Conservation (phyloP, 2,113 vertebrate species). For the Urocitellus parryii region DNA sequence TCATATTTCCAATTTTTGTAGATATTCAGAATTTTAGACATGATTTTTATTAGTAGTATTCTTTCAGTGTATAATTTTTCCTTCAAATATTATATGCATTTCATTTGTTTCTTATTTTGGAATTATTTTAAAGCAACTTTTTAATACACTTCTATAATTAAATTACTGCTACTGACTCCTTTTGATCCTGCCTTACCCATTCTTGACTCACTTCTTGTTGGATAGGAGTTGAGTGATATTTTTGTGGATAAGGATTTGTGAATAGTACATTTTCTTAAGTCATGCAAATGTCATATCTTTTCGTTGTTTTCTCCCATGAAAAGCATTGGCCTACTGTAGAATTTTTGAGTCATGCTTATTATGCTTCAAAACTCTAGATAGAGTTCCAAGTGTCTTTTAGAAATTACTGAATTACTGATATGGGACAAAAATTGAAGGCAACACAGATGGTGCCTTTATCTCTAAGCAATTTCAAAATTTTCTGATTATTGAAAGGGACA, state of each 20-base stretch:
- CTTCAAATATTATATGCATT: neutral
- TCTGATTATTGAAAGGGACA: too few relatives aligned
- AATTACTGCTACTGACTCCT: neutral
- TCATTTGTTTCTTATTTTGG: neutral
- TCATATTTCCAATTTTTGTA: neutral
- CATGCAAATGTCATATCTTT: neutral
- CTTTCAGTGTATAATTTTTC: neutral
- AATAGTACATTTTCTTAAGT: neutral
- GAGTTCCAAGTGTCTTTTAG: neutral
- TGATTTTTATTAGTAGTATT: neutral
- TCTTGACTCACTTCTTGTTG: neutral
- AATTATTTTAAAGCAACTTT: neutral
- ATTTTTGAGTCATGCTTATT: neutral
- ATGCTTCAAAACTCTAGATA: neutral
- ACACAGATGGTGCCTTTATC: neutral
- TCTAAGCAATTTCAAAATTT: neutral
- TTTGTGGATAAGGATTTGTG: neutral
- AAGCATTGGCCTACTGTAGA: neutral
- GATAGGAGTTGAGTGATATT: neutral
- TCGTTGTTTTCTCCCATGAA: neutral
- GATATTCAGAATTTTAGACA: neutral
- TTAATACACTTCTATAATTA: neutral
- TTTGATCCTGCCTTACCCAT: neutral
- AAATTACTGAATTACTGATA: neutral
- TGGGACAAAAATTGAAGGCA: neutral